phyloP scores from a whole-genome alignment of 2,888 invertebrate genomes.

The Cantharis lateralis region DNA sequence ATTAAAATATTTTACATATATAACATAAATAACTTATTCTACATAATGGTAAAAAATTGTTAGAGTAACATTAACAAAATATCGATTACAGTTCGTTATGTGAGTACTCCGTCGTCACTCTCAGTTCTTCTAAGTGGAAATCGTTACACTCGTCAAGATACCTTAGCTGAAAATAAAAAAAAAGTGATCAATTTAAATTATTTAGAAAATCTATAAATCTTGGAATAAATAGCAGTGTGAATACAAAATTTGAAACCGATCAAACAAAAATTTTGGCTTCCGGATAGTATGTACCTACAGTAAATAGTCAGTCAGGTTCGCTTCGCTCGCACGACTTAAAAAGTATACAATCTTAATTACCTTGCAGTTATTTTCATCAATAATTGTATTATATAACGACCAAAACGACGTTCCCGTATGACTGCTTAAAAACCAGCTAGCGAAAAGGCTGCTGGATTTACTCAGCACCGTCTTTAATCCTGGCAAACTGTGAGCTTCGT shows the following conservation, averaged over 20 bases:
- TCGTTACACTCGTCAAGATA: constrained; percentile 76
- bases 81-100: constrained; percentile 74
- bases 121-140: constrained; percentile 81
- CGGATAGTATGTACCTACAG: too few relatives aligned
- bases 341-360: constrained; percentile 53
- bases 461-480: constrained; percentile 74
- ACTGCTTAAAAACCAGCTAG: constrained; percentile 77
- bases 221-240: too few relatives aligned
- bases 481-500: constrained; percentile 62
- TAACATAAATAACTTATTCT: neutral
- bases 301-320: too few relatives aligned
- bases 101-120: constrained; percentile 80
- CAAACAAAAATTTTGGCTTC: too few relatives aligned
- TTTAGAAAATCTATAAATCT: too few relatives aligned
- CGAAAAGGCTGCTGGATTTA: constrained; percentile 74
- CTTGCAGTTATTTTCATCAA: constrained; percentile 73
- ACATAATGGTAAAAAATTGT: neutral
- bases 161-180: constrained; percentile 58
- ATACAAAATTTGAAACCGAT: too few relatives aligned
- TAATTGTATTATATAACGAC: constrained; percentile 76
- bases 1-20: neutral
- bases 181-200: too few relatives aligned
- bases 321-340: too few relatives aligned
- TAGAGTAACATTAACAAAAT: constrained; percentile 41
- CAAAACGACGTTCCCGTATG: constrained; percentile 77